Evolutionary conservation across 1,140 invertebrate genomes (phyloP).

Genomic region (Megalonaias nervosa): DNA sequence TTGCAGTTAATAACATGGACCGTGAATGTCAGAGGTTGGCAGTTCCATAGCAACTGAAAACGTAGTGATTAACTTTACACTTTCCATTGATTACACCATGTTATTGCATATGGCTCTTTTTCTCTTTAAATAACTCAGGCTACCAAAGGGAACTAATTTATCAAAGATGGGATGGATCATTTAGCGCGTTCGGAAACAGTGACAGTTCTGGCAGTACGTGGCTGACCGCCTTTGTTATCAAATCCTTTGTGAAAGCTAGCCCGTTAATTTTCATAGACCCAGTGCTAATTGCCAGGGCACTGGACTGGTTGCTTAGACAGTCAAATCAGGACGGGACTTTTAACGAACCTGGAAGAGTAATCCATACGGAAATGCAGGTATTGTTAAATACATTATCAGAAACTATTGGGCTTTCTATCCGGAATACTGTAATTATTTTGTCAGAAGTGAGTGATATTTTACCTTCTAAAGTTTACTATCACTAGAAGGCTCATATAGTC

Average conservation of each 20-base stretch:
- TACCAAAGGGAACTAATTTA: conserved; percentile 96
- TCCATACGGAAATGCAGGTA: conserved; percentile 66
- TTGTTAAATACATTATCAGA: neutral
- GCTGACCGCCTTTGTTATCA: conserved; percentile 80
- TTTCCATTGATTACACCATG: too few species aligned
- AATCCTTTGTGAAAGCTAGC: conserved; percentile 87
- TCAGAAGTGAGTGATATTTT: too few species aligned
- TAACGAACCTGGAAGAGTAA: conserved; percentile 70
- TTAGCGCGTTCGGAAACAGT: conserved; percentile 90
- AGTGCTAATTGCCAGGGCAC: conserved; percentile 79
- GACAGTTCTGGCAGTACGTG: conserved; percentile 92
- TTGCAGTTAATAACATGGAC: too few species aligned
- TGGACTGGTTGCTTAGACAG: conserved; percentile 84
- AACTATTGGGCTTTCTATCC: neutral
- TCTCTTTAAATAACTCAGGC: conserved; percentile 56
- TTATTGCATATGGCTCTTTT: too few species aligned
- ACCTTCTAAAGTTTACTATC: too few species aligned
- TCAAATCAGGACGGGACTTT: conserved; percentile 90
- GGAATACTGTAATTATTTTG: too few species aligned
- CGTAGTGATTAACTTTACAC: too few species aligned
- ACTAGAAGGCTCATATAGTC: too few species aligned
- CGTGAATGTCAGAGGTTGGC: too few species aligned
- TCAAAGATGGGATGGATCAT: conserved; percentile 90
- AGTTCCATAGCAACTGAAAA: too few species aligned
- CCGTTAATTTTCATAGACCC: conserved; percentile 84